Evolutionary conservation across 2,888 invertebrate genomes (phyloP).

Genomic region (Sycophila texana): DNA sequence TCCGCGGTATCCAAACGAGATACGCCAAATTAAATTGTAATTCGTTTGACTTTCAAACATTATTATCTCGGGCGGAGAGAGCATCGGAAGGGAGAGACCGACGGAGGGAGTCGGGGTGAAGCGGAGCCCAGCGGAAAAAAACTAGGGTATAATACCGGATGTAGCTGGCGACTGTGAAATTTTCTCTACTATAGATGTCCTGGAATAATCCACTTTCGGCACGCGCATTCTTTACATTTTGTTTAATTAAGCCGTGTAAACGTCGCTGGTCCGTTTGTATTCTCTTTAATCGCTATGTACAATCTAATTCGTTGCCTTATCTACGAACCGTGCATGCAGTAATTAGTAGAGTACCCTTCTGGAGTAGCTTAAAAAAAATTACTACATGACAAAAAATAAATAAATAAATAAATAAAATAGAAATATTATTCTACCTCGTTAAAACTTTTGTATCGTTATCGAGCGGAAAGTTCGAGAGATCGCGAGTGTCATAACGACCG

Average conservation of each 20-base stretch:
- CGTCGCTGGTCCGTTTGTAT: too few species aligned
- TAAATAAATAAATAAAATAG: too few species aligned
- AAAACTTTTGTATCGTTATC: too few species aligned
- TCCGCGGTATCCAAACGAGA: constrained; percentile 3
- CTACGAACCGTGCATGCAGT: neutral
- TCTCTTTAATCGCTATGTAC: too few species aligned
- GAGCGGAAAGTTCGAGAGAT: too few species aligned
- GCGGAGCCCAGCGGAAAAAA: neutral
- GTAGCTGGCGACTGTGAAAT: neutral
- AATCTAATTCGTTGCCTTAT: too few species aligned
- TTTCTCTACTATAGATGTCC: neutral
- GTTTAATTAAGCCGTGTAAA: too few species aligned
- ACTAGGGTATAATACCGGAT: neutral
- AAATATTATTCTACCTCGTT: too few species aligned
- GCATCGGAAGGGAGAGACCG: neutral
- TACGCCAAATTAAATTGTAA: constrained; percentile 17
- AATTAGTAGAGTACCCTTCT: neutral
- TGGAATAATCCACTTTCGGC: neutral
- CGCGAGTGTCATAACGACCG: too few species aligned
- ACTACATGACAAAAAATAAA: too few species aligned
- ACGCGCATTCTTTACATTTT: too few species aligned
- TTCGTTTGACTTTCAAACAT: constrained; percentile 22
- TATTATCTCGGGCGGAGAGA: neutral
- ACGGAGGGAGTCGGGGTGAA: neutral
- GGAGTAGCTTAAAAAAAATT: too few species aligned